Percentiles rank a stretch among this genome's conserved stretches.
Conservation (phyloP, 2,797 vertebrate species). For the Sebastes glaucus region DNA sequence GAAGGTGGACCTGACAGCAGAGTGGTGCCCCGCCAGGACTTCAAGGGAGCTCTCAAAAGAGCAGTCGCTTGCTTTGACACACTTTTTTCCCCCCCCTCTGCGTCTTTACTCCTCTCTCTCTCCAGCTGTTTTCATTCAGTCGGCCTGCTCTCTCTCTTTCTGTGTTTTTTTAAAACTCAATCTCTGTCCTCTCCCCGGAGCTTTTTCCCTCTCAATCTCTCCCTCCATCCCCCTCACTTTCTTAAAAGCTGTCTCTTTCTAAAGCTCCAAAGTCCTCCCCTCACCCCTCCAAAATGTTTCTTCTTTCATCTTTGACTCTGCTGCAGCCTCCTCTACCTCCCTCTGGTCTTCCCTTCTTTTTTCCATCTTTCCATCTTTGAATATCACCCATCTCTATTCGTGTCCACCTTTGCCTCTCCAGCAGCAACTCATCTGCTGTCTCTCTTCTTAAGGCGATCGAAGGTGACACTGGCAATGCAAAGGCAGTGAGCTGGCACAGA, state of each 20-base stretch:
- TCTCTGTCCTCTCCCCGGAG: constrained; percentile 55
- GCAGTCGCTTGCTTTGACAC: constrained; percentile 45
- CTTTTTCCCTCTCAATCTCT: constrained; percentile 34
- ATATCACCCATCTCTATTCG: constrained; percentile 13
- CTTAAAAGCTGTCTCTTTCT: constrained; percentile 62
- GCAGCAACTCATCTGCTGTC: constrained; percentile 25
- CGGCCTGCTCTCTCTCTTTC: constrained; percentile 8
- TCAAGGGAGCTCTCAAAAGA: constrained; percentile 49
- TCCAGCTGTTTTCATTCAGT: constrained; percentile 54
- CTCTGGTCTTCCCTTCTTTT: background rate
- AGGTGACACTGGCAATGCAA: constrained; percentile 62
- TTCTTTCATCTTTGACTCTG: constrained; percentile 50
- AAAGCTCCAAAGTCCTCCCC: constrained; percentile 45
- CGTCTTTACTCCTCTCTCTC: constrained; percentile 28
- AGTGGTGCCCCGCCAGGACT: constrained; percentile 53
- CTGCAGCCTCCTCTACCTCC: constrained; percentile 21
- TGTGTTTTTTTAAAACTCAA: constrained; percentile 35
- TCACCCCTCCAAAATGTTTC: constrained; percentile 33
- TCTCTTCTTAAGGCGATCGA: constrained; percentile 40
- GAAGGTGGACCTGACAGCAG: constrained; percentile 71
- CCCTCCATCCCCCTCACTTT: constrained; percentile 48
- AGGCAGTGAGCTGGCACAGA: constrained; percentile 51
- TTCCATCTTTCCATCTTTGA: constrained; percentile 28
- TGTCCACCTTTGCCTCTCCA: constrained; percentile 27
- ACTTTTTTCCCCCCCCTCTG: constrained; percentile 5